phyloP scores from a whole-genome alignment of 2,113 vertebrate species.

The Seriola quinqueradiata region DNA sequence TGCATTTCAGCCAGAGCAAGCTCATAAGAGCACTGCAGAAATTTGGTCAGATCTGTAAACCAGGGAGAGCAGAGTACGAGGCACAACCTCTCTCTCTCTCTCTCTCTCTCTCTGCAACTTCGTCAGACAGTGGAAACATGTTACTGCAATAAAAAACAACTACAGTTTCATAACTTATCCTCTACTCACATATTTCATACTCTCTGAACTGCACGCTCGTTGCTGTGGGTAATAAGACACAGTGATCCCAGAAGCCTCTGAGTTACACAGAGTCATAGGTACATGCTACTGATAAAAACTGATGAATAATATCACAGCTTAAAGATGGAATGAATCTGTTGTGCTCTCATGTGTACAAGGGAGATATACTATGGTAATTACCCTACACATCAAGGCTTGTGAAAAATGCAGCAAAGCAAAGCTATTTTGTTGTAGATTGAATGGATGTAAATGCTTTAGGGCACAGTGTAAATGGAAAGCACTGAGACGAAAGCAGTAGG shows the following conservation, averaged over 20 bases:
- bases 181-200: slow-evolving; percentile 23
- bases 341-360: slow-evolving; percentile 56
- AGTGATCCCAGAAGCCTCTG: slow-evolving; percentile 39
- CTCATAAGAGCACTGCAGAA: slow-evolving; percentile 75
- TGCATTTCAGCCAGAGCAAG: slow-evolving; percentile 84
- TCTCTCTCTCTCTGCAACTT: slow-evolving; percentile 35
- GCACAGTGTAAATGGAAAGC: slow-evolving; percentile 79
- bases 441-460: slow-evolving; percentile 80
- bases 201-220: slow-evolving; percentile 23
- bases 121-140: slow-evolving; percentile 44
- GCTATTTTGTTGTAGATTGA: slow-evolving; percentile 77
- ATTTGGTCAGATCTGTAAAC: slow-evolving; percentile 72
- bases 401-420: slow-evolving; percentile 78
- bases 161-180: slow-evolving; percentile 49
- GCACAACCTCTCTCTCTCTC: slow-evolving; percentile 19
- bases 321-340: slow-evolving; percentile 55
- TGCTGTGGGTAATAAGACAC: slow-evolving; percentile 50
- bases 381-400: slow-evolving; percentile 62
- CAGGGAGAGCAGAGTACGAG: slow-evolving; percentile 17
- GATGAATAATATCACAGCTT: slow-evolving; percentile 62
- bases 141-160: slow-evolving; percentile 30
- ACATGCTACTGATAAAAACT: slow-evolving; percentile 50
- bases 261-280: slow-evolving; percentile 21
- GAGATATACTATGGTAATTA: slow-evolving; percentile 72
- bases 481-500: slow-evolving; percentile 78